Evolutionary conservation across 2,797 vertebrate species (phyloP).

Genomic region (Pipistrellus pygmaeus): DNA sequence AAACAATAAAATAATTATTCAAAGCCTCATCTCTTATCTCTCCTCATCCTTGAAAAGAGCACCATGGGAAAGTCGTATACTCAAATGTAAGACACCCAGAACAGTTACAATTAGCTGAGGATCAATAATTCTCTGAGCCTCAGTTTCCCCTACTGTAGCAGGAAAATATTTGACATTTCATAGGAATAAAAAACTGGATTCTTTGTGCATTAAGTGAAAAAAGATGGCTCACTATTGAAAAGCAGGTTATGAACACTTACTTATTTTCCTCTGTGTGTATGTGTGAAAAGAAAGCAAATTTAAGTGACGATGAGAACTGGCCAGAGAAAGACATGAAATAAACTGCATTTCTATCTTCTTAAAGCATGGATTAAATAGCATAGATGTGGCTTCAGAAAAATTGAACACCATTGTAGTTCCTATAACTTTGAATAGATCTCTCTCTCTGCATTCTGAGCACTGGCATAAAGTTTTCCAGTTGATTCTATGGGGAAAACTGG

Average conservation of each 20-base stretch:
- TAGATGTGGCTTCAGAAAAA: constrained; percentile 29
- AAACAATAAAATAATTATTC: neutral
- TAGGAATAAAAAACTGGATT: neutral
- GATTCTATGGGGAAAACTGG: neutral
- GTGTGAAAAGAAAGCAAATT: neutral
- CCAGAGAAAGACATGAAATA: neutral
- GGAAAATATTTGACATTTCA: neutral
- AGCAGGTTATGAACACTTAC: neutral
- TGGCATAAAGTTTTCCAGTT: neutral
- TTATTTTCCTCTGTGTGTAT: neutral
- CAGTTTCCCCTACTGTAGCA: neutral
- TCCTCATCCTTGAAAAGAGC: neutral
- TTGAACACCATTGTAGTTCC: neutral
- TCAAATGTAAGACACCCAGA: neutral
- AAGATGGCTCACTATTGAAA: neutral
- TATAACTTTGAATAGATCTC: neutral
- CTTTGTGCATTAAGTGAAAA: neutral
- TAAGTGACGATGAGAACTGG: neutral
- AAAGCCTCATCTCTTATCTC: neutral
- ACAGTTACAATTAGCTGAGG: neutral
- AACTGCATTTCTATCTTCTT: constrained; percentile 63
- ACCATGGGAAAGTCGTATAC: neutral
- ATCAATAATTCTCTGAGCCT: neutral
- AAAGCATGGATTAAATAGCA: constrained; percentile 78
- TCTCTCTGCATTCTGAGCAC: neutral